These are phyloP conservation scores for Synanthedon myopaeformis DNA, from an alignment of 2,888 invertebrate species.

Conservation along the genomic window DNA sequence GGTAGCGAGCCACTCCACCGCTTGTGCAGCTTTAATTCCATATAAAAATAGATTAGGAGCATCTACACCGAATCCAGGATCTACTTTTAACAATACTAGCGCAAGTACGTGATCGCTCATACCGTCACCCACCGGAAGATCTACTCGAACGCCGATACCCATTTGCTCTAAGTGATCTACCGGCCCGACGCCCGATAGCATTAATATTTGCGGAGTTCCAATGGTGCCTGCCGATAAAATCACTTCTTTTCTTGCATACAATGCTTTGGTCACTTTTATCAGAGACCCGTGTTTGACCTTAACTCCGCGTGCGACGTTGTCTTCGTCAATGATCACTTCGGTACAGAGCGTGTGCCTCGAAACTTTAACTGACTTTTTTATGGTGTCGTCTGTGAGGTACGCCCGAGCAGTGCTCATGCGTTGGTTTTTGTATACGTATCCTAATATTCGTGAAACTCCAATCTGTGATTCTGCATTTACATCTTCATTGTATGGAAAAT, in stretches of 20 bases:
- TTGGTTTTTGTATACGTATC: slow-evolving; percentile 29
- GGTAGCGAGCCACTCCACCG: slow-evolving; percentile 14
- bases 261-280: background rate
- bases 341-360: slow-evolving; percentile 30
- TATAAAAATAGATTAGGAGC: slow-evolving; percentile 6
- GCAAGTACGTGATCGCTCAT: slow-evolving; percentile 37
- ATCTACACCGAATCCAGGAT: slow-evolving; percentile 8
- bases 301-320: slow-evolving; percentile 28
- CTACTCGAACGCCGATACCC: slow-evolving; percentile 21
- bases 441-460: slow-evolving; percentile 28
- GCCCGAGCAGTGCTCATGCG: slow-evolving; percentile 39
- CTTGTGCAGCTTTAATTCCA: slow-evolving; percentile 6
- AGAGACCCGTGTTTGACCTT: slow-evolving; percentile 13
- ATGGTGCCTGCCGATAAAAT: slow-evolving; percentile 41
- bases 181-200: slow-evolving; percentile 44
- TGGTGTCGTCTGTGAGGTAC: slow-evolving; percentile 23
- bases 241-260: slow-evolving; percentile 34
- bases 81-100: slow-evolving; percentile 22
- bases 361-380: slow-evolving; percentile 21
- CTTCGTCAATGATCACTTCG: slow-evolving; percentile 27
- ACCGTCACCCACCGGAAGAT: slow-evolving; percentile 36
- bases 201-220: slow-evolving; percentile 37
- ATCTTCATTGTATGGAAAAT: slow-evolving; percentile 32
- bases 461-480: slow-evolving; percentile 37
- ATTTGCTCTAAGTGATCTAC: slow-evolving; percentile 24